A percentile compares a stretch with the other conserved stretches of the same genome.
These are phyloP conservation scores for Enhydra lutris DNA, from an alignment of 2,113 vertebrate species.

Conservation along the genomic window DNA sequence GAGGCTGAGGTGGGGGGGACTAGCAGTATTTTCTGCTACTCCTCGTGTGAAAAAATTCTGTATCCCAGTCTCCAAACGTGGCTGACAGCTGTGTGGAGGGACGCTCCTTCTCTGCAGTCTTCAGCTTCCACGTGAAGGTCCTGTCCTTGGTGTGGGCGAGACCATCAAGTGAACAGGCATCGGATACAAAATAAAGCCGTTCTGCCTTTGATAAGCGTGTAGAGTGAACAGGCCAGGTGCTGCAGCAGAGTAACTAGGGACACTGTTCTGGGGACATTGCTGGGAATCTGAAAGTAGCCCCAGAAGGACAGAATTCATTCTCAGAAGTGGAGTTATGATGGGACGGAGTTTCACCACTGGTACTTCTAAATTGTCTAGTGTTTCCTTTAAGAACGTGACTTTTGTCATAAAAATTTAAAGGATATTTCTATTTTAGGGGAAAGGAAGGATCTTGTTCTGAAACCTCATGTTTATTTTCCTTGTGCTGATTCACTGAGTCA, in stretches of 20 bases:
- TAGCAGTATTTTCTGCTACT: not conserved
- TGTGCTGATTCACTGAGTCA: not conserved
- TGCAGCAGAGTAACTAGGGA: not conserved
- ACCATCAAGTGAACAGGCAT: not conserved
- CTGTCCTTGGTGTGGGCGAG: not conserved
- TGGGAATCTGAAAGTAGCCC: not conserved
- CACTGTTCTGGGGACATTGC: not conserved
- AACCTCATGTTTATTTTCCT: not conserved
- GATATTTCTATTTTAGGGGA: not conserved
- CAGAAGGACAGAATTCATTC: not conserved
- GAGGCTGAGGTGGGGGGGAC: not conserved
- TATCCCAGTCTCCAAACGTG: not conserved
- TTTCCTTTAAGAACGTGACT: not conserved
- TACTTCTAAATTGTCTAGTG: not conserved
- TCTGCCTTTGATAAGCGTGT: not conserved
- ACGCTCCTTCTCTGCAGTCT: not conserved
- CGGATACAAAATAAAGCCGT: not conserved
- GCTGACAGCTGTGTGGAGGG: not conserved
- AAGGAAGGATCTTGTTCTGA: not conserved
- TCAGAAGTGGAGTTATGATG: not conserved
- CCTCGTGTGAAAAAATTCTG: not conserved
- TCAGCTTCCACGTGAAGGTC: not conserved
- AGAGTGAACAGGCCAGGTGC: not conserved
- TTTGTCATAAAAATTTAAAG: not conserved
- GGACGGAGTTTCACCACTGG: not conserved